Evolutionary conservation across 1,140 invertebrate genomes (phyloP), one percentile per base, ranked within the genome.

Genomic region (Hesperophylax magnus): DNA sequence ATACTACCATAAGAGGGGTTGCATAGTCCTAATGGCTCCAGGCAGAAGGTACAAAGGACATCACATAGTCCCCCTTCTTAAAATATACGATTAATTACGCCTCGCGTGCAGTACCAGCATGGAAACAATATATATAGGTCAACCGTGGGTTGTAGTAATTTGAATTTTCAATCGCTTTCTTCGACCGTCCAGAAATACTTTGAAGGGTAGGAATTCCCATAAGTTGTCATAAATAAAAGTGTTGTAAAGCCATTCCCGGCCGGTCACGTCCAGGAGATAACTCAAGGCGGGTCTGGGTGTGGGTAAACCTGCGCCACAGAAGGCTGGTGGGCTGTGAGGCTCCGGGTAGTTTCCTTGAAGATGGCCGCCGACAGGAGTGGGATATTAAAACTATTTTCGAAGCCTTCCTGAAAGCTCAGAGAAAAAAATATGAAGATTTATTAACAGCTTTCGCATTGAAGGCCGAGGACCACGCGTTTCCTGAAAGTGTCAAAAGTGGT

Each of bases 161-260:
- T 22, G 20, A 58, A 18, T 58, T 58, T 22, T 18, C n/a, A 58
- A 58, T 18, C 20, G n/a, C 56, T 8, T 31, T n/a, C 22, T n/a
- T 67, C 11, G 24, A 34, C 17, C 20, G 17, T 22, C 34, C 6
- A 18, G 20, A 71, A 71, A 71, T 71, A n/a, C 53, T 71, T 52
- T 71, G 17, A 71, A 53, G n/a, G 22, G 7, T 58, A 47, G 71
- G 71, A 56, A 58, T 58, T 75, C 71, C 52, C 53, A 58, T 58
- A 75, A 58, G 71, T 75, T 75, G 52, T 75, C 71, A 75, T 75
- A 75, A 75, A 75, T 75, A 75, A 56, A 56, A 75, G 71, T 58
- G 20, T 58, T 75, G 22, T 27, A 75, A 75, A 58, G 71, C 14
- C 24, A 56, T 58, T 27, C 52, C 22, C 52, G 52, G 18, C 71